Evolutionary conservation across 2,888 invertebrate genomes (phyloP), one percentile per base, ranked within the genome.

Genomic region (Cheiracanthium punctorium): DNA sequence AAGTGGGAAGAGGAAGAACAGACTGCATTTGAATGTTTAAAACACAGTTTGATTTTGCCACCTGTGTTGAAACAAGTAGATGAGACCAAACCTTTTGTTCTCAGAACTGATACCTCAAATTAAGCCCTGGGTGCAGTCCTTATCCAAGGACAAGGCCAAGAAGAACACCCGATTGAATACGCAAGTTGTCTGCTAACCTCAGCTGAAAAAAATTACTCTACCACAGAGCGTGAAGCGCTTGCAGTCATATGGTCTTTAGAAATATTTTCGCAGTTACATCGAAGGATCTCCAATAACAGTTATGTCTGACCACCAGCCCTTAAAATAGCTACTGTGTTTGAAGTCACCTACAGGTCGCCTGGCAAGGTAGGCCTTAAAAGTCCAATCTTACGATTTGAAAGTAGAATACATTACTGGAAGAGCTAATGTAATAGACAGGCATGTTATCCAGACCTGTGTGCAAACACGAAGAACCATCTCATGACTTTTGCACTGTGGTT

Each of bases 181-280:
- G 58, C 58, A 0, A 58, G 74, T 74, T 58, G 20, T 10, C 14
- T n/a, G 14, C 33, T 58, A 8, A 20, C 58, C 24, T 20, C 2
- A 20, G 41, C 74, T 17, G 52, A 74, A 37, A 74, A 58, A 33
- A 74, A 74, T 24, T 33, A 74, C 14, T 74, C 74, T 5, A 58
- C 58, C 12, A 74, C 74, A 1, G n/a, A 74, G 48, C 24, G 33
- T 0, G 74, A 74, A 74, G 12, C 58, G 1, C 20, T 74, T 8
- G 74, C 58, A 4, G 74, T 58, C 8, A 20, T 74, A 0, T 58
- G 33, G 32, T 17, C 14, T 17, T 24, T 74, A 4, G 74, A 58
- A 12, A 52, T n/a, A 74, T 32, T 74, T 74, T 14, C 20, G 74
- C 24, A 58, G 74, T 17, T 48, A 72, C n/a, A 29, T 48, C 0